Evolutionary conservation across 2,113 vertebrate species (phyloP).

Genomic region (Sinocyclocheilus rhinocerous): DNA sequence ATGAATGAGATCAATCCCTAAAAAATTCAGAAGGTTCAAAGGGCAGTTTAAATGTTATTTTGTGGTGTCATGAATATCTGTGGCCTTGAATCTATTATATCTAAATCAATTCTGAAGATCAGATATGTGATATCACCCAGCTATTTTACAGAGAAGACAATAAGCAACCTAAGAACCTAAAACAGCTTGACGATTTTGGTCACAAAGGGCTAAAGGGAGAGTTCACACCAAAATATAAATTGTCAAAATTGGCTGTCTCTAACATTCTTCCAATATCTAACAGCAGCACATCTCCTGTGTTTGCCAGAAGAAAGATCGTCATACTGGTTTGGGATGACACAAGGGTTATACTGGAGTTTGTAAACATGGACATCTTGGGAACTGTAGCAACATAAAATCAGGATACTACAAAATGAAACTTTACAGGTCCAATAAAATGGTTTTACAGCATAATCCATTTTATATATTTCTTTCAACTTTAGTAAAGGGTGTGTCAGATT

Average conservation of each 20-base stretch:
- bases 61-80: not conserved
- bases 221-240: not conserved
- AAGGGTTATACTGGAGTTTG: not conserved
- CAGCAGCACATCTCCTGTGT: not conserved
- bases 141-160: not conserved
- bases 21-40: not conserved
- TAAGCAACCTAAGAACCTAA: not conserved
- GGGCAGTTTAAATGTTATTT: not conserved
- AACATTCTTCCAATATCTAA: not conserved
- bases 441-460: not conserved
- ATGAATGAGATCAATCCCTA: not conserved
- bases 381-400: not conserved
- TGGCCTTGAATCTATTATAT: not conserved
- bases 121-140: not conserved
- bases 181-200: not conserved
- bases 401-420: not conserved
- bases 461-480: not conserved
- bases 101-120: not conserved
- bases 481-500: not conserved
- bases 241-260: not conserved
- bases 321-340: not conserved
- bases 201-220: not conserved
- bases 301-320: not conserved
- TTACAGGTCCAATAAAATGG: not conserved
- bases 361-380: not conserved